Conservation (phyloP, 92 coral and sea anemone species). For the Porites rus region DNA sequence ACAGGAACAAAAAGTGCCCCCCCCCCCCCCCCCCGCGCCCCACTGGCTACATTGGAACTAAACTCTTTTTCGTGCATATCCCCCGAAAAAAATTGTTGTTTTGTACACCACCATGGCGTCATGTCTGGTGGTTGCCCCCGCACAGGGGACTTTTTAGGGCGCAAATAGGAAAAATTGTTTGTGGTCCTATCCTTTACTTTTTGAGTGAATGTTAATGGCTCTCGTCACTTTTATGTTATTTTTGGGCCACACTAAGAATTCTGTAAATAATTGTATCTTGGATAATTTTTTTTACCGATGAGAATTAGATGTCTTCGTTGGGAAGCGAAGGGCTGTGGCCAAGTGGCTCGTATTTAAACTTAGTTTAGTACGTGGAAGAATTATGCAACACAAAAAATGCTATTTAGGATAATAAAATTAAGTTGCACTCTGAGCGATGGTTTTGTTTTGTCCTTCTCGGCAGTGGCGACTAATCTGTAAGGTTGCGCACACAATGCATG, state of each 20-base stretch:
- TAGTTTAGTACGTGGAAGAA: constrained; percentile 10
- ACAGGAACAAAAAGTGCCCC: too few species aligned
- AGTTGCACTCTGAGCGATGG: constrained; percentile 21
- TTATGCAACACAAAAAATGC: constrained; percentile 19
- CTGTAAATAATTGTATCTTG: constrained; percentile 12
- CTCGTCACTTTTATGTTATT: background rate
- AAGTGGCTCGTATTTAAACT: background rate
- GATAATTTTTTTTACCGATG: background rate
- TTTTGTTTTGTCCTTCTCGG: background rate
- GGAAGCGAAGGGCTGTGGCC: background rate
- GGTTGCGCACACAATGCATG: background rate
- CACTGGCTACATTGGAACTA: too few species aligned
- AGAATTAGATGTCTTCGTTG: background rate
- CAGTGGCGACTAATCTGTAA: background rate
- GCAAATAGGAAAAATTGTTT: too few species aligned
- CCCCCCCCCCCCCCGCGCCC: too few species aligned
- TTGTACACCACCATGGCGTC: too few species aligned
- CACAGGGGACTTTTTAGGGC: too few species aligned
- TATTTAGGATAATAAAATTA: constrained; percentile 42
- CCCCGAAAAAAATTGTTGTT: too few species aligned
- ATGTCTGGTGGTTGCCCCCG: too few species aligned
- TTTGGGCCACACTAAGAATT: too few species aligned
- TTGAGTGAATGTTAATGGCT: background rate
- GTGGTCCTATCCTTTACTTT: too few species aligned
- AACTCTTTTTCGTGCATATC: too few species aligned